phyloP scores from a whole-genome alignment of 1,140 invertebrate species.

The Babylonia areolata region DNA sequence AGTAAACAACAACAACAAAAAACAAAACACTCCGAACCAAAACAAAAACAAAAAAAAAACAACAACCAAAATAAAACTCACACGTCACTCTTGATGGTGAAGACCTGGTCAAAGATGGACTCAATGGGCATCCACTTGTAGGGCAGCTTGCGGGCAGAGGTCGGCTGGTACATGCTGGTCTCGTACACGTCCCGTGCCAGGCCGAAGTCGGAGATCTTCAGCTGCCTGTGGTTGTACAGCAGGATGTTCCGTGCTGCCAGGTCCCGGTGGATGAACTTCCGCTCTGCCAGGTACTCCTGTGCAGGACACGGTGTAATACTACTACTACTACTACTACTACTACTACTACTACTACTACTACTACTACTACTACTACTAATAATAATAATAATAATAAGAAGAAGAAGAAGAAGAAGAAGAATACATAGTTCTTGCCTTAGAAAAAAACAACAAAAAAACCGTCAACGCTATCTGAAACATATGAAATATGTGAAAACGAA shows the following conservation, averaged over 20 bases:
- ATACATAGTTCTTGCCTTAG: no score
- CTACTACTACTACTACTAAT: no score
- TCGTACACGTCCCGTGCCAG: constrained; percentile 77
- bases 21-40: no score
- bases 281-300: constrained; percentile 70
- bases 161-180: constrained; percentile 73
- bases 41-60: neutral
- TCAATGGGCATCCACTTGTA: constrained; percentile 77
- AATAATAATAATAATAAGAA: no score
- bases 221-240: constrained; percentile 86
- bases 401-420: no score
- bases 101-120: constrained; percentile 74
- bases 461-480: no score
- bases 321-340: no score
- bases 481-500: no score
- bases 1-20: no score
- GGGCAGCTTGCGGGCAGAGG: constrained; percentile 72
- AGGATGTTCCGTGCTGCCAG: constrained; percentile 94
- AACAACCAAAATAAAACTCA: constrained; percentile 72
- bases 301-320: no score
- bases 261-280: constrained; percentile 81
- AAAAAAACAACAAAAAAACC: no score
- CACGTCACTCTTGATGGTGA: constrained; percentile 76
- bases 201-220: constrained; percentile 79
- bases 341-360: no score